phyloP scores from a whole-genome alignment of 2,888 invertebrate genomes.

The Mesorhabditis sp. region DNA sequence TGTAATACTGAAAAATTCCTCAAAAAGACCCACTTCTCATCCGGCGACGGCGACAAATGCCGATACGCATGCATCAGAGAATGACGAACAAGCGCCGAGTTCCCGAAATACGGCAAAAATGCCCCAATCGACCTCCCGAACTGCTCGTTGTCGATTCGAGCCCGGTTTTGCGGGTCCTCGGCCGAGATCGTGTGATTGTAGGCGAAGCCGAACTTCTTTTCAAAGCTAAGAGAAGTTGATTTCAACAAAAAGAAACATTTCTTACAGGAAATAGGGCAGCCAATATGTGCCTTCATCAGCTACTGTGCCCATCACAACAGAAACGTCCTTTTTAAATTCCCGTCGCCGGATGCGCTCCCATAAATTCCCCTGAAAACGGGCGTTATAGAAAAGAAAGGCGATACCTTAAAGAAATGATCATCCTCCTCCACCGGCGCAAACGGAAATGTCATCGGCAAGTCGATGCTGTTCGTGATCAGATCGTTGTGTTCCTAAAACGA shows the following conservation, averaged over 20 bases:
- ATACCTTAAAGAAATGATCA: constrained; percentile 67
- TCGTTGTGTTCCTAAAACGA: constrained; percentile 40
- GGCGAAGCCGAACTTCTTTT: constrained; percentile 46
- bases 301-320: constrained; percentile 84
- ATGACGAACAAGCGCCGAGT: constrained; percentile 47
- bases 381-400: not conserved
- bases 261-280: constrained; percentile 54
- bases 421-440: constrained; percentile 91
- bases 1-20: not conserved
- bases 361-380: constrained; percentile 69
- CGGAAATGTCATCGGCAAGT: constrained; percentile 69
- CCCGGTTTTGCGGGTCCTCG: constrained; percentile 49
- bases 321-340: constrained; percentile 80
- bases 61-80: constrained; percentile 55
- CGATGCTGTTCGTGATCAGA: constrained; percentile 50
- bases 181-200: constrained; percentile 55
- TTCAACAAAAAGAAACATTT: too few relatives aligned
- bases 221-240: not conserved
- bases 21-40: constrained; percentile 15
- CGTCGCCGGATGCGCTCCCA: constrained; percentile 64
- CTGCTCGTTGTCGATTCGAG: constrained; percentile 40
- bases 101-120: constrained; percentile 55
- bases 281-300: constrained; percentile 75
- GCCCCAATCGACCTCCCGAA: constrained; percentile 49
- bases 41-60: constrained; percentile 33